Conservation (phyloP, 1,140 invertebrate genomes). For the Drosophila ananassae region DNA sequence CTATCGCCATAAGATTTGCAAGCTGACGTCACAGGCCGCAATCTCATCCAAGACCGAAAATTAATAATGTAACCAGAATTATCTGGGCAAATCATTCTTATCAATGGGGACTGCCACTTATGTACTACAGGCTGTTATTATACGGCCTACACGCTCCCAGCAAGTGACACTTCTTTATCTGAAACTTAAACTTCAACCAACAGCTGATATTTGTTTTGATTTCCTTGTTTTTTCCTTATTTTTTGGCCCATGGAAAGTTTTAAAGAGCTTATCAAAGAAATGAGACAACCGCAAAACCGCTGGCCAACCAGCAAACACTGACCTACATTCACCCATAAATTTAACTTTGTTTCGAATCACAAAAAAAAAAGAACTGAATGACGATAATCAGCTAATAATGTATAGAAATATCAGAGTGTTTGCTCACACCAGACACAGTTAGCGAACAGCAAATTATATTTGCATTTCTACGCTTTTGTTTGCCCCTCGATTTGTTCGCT, state of each 20-base stretch:
- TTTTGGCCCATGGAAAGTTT: constrained; percentile 33
- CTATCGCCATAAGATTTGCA: background rate
- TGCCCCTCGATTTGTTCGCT: background rate
- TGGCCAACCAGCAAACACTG: constrained; percentile 43
- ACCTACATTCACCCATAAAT: constrained; percentile 59
- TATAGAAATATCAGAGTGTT: constrained; percentile 23
- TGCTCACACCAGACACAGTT: constrained; percentile 23
- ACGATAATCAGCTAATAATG: constrained; percentile 22
- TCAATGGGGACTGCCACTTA: constrained; percentile 12
- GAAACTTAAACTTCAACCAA: background rate
- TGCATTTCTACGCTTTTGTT: constrained; percentile 21
- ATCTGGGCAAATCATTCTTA: constrained; percentile 25
- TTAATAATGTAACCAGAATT: constrained; percentile 27
- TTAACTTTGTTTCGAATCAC: constrained; percentile 33
- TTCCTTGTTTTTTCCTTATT: constrained; percentile 1
- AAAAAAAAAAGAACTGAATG: constrained; percentile 26
- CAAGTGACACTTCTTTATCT: constrained; percentile 33
- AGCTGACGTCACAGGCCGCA: constrained; percentile 20
- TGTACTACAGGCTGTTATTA: constrained; percentile 33
- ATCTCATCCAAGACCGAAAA: background rate
- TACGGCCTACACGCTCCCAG: constrained; percentile 3
- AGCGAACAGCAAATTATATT: constrained; percentile 32
- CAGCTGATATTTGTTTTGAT: constrained; percentile 29
- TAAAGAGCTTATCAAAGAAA: constrained; percentile 36
- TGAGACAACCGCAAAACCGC: constrained; percentile 12